Base-by-base conservation (phyloP, 1,140 invertebrate species). In the Nylanderia fulva region DNA sequence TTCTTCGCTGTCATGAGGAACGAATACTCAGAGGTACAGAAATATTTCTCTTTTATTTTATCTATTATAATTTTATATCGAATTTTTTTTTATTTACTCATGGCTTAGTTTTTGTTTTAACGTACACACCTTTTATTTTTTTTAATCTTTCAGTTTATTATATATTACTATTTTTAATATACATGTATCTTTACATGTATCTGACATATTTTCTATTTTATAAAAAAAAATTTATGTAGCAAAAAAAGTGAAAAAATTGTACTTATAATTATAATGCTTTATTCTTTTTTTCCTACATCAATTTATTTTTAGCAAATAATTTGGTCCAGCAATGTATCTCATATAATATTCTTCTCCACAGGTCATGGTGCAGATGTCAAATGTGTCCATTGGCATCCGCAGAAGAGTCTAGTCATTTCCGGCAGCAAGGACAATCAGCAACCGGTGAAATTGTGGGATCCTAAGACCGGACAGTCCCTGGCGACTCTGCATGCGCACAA, bases 381-480 rank as follows among this genome's bases (percentile, higher is more conserved):
- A 94, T 99, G 99, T 95, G 98, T 99, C 6, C 99, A 99, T 94
- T 99, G 99, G 99, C 99, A 99, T 96, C 99, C 99, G 6, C 98
- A 98, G 87, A 99, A 99, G 95, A 97, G 98, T 87, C 96, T 99
- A 69, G 97, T 99, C 89, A 98, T 99, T 27, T 99, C 99, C 18
- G 99, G 99, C 0, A 99, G 99, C 94, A 99, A 99, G 95, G 99
- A 99, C 94, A 99, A 99, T 94, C 99, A 99, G 93, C 99, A 99
- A 92, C 99, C 99, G 11, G 98, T 99, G 15, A 99, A 99, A 95
- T 95, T 99, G 18, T 99, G 99, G 99, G 99, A 99, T 96, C 99
- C 99, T 9, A 99, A 99, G 94, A 98, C 97, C 84, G 99, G 99
- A 0, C 97, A 98, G 86, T 97, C 97, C 11, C 93, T 98, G 74